Evolutionary conservation across 2,113 vertebrate species (phyloP).

Genomic region (Gymnorhina tibicen): DNA sequence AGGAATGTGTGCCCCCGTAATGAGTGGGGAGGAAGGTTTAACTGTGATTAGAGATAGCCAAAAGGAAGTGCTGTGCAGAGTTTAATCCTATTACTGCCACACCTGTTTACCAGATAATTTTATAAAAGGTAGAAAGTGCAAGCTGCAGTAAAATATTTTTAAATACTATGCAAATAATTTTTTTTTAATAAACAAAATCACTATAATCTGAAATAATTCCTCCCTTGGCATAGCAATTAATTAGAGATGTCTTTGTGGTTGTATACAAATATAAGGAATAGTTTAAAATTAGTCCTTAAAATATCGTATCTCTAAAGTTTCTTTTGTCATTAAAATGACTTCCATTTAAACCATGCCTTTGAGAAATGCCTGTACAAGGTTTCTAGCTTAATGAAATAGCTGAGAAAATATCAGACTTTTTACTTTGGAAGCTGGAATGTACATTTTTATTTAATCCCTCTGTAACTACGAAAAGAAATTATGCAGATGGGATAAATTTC

Average conservation of each 20-base stretch:
- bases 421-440: background rate
- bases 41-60: background rate
- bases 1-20: background rate
- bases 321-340: constrained; percentile 3
- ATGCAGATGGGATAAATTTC: background rate
- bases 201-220: background rate
- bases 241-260: background rate
- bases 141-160: background rate
- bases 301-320: background rate
- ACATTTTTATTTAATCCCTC: background rate
- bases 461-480: background rate
- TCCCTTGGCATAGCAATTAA: background rate
- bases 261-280: background rate
- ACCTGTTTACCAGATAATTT: background rate
- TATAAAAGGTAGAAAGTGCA: background rate
- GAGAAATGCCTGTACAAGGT: background rate
- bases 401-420: background rate
- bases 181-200: background rate
- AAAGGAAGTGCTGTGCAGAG: background rate
- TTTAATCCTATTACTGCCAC: background rate
- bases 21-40: background rate
- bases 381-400: background rate
- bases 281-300: background rate
- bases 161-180: background rate
- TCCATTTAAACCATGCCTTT: background rate